Evolutionary conservation across 2,888 invertebrate genomes (phyloP), one percentile per base, ranked within the genome.

Genomic region (Eilema depressum): DNA sequence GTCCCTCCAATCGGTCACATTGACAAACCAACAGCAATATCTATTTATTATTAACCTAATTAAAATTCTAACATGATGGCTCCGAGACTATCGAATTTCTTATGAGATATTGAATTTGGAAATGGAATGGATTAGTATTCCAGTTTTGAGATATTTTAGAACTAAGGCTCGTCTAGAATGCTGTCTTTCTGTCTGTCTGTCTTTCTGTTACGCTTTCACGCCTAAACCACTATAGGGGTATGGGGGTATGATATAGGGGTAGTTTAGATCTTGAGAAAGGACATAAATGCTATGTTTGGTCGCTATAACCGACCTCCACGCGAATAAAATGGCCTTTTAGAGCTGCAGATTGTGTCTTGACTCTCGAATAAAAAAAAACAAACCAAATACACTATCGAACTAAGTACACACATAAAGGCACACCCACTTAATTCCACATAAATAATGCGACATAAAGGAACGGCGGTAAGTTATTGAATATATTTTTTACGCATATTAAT

Each of bases 401-500:
- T 63, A 57, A 66, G 60, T 67, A 65, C 66, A 56, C 25, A 63
- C 28, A 73, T 57, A 82, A 84, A 81, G 76, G 75, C 76, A 82
- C 86, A 80, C 86, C 85, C 85, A 87, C 86, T 85, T 83, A 84
- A 73, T 66, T 67, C 68, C 60, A 66, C 76, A 85, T 85, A 85
- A 85, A 86, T 85, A 85, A 81, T 74, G 73, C 69, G 75, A 74
- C 68, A 85, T 81, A 85, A 83, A 80, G 75, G 75, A 72, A 72
- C 67, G 41, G 33, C 69, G 76, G 86, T 90, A 87, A 86, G 73
- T 89, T 88, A 86, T 80, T 82, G 83, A 82, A 80, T 86, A 84
- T 89, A 75, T 83, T 80, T 80, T 82, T 84, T 86, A 86, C 81
- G 77, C 85, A 76, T 91, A 93, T 93, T 92, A 92, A 93, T 93